Conservation (phyloP, 2,113 vertebrate genomes). For the Chaetodon auriga region DNA sequence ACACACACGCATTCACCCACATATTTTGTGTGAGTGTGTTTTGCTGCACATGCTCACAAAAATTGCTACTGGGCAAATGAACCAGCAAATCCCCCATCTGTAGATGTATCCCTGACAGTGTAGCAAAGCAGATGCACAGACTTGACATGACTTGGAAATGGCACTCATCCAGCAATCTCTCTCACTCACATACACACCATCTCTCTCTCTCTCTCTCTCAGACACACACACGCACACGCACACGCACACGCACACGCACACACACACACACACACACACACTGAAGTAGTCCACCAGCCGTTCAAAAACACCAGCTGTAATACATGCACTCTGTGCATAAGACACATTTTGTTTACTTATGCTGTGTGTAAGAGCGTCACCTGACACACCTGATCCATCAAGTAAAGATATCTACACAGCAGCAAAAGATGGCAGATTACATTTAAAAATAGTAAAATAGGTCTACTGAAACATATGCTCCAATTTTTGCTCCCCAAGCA, state of each 20-base stretch:
- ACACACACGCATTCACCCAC: background rate
- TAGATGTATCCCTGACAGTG: slow-evolving; percentile 68
- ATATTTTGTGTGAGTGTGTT: slow-evolving; percentile 34
- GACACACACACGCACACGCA: background rate
- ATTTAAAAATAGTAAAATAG: slow-evolving; percentile 52
- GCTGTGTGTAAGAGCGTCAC: slow-evolving; percentile 44
- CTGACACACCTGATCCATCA: slow-evolving; percentile 48
- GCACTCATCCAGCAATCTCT: slow-evolving; percentile 49
- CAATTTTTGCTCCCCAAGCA: slow-evolving; percentile 44
- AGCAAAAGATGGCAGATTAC: slow-evolving; percentile 2
- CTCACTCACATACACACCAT: background rate
- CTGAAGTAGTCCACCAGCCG: slow-evolving; percentile 11
- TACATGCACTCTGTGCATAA: slow-evolving; percentile 6
- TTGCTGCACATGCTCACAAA: slow-evolving; percentile 44
- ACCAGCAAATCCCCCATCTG: slow-evolving; percentile 74
- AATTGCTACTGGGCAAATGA: slow-evolving; percentile 70
- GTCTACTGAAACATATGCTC: slow-evolving; percentile 20
- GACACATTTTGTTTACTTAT: slow-evolving; percentile 52
- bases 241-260: background rate
- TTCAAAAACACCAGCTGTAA: slow-evolving; percentile 44
- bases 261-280: slow-evolving; percentile 4
- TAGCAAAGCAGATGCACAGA: slow-evolving; percentile 72
- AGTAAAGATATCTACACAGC: slow-evolving; percentile 7
- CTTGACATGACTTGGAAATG: slow-evolving; percentile 66
- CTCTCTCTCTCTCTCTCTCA: too few relatives aligned